Evolutionary conservation across 1,140 invertebrate species (phyloP).

Genomic region (Oncopodura yosiiana): DNA sequence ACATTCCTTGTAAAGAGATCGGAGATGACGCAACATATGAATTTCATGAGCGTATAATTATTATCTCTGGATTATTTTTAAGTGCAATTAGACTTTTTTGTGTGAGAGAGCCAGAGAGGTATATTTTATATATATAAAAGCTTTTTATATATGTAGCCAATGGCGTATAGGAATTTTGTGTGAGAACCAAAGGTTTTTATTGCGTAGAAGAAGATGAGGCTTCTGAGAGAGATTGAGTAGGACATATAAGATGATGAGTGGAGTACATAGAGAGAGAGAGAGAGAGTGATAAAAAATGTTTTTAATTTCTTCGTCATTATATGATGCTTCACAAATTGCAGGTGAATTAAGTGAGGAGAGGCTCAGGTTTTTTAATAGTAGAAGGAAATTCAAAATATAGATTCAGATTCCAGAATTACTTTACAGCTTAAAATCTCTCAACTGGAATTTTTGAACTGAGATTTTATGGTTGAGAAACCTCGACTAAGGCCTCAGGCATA

Average conservation of each 20-base stretch:
- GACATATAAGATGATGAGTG: not conserved
- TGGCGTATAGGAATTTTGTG: constrained; percentile 3
- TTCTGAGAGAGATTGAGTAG: not conserved
- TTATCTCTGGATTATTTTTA: constrained; percentile 26
- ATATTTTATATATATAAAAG: constrained; percentile 23
- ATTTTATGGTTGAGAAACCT: too few relatives aligned
- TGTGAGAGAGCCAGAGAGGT: too few relatives aligned
- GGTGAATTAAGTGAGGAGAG: not conserved
- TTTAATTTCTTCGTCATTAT: constrained; percentile 24
- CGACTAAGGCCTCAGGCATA: too few relatives aligned
- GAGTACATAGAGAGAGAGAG: not conserved
- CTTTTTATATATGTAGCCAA: constrained; percentile 24
- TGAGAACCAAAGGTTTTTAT: not conserved
- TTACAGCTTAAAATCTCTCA: too few relatives aligned
- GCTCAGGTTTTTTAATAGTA: not conserved
- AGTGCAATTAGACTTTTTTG: constrained; percentile 29
- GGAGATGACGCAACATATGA: constrained; percentile 18
- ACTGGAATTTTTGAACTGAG: too few relatives aligned
- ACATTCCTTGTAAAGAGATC: too few relatives aligned
- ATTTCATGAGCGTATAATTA: constrained; percentile 28
- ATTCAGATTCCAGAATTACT: too few relatives aligned
- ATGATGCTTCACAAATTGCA: constrained; percentile 6
- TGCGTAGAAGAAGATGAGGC: not conserved
- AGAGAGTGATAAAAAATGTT: constrained; percentile 13
- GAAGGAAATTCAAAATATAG: not conserved